Percentiles rank a stretch among this genome's conserved stretches.
Evolutionary conservation across 35 echinoderm and acorn worm species (phyloP).

Genomic region (Apostichopus japonicus): DNA sequence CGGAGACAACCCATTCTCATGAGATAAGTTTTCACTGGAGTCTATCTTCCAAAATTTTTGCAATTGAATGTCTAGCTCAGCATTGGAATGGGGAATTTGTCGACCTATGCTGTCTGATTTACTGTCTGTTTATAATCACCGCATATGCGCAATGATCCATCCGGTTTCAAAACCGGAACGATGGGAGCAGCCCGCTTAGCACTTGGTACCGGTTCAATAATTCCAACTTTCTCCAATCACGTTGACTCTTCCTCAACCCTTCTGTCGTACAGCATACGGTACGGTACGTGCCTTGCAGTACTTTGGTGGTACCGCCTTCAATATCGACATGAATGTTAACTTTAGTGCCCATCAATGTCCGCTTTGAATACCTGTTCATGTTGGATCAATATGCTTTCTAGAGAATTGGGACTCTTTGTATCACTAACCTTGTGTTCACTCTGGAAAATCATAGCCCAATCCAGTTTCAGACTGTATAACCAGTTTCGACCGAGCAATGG

Average conservation of each 20-base stretch:
- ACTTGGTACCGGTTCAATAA: conserved; percentile 51
- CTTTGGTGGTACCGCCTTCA: conserved; percentile 6
- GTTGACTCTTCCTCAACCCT: conserved; percentile 62
- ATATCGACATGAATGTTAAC: conserved; percentile 14
- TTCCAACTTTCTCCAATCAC: conserved; percentile 26
- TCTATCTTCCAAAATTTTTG: conserved; percentile 36
- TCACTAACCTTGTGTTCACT: not conserved
- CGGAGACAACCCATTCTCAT: too few relatives aligned
- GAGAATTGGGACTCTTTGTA: not conserved
- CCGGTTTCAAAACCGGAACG: conserved; percentile 50
- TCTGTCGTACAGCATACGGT: conserved; percentile 68
- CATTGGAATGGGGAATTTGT: conserved; percentile 56
- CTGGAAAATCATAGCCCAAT: conserved; percentile 66
- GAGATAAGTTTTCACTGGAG: too few relatives aligned
- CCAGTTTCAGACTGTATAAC: conserved; percentile 56
- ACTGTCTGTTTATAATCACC: conserved; percentile 71
- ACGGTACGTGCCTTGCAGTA: conserved; percentile 29
- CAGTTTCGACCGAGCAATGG: conserved; percentile 69
- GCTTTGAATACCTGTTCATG: conserved; percentile 27
- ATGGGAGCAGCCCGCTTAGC: conserved; percentile 70
- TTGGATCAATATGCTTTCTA: not conserved
- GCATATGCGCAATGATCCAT: conserved; percentile 56
- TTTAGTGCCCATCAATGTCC: not conserved
- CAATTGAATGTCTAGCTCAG: too few relatives aligned
- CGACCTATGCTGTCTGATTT: conserved; percentile 44